A percentile compares a stretch with the other conserved stretches of the same genome.
Conservation (phyloP, 2,113 vertebrate genomes). For the Menura novaehollandiae region DNA sequence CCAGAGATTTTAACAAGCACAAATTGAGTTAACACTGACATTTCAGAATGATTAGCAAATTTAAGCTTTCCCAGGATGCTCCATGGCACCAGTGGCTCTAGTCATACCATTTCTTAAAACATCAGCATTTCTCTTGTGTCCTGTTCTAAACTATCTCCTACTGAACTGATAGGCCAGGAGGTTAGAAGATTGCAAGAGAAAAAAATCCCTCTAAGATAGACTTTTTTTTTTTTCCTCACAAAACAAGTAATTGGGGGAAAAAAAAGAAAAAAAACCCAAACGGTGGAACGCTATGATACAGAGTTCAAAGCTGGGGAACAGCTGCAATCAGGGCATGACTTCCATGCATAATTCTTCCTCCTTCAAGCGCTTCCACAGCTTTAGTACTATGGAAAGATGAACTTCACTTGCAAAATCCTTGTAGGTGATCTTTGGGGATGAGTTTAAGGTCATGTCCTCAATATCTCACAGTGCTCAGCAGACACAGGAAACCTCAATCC, state of each 20-base stretch:
- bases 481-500: background rate
- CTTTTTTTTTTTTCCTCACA: background rate
- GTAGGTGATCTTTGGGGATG: background rate
- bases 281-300: background rate
- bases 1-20: background rate
- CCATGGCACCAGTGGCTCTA: background rate
- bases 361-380: background rate
- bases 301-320: background rate
- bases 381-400: background rate
- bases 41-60: background rate
- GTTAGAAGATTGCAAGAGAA: background rate
- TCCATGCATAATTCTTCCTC: background rate
- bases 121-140: background rate
- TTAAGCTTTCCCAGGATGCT: background rate
- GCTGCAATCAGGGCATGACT: background rate
- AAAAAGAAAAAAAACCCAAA: background rate
- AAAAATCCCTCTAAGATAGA: background rate
- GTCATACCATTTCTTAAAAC: background rate
- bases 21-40: background rate
- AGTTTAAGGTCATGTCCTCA: background rate
- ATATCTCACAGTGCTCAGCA: rapidly evolving
- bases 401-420: background rate
- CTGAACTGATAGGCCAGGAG: background rate
- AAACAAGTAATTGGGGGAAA: rapidly evolving
- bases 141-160: background rate